These are phyloP conservation scores for Fissipunctia ypsillon DNA, from an alignment of 2,888 invertebrate genomes.

Conservation along the genomic window DNA sequence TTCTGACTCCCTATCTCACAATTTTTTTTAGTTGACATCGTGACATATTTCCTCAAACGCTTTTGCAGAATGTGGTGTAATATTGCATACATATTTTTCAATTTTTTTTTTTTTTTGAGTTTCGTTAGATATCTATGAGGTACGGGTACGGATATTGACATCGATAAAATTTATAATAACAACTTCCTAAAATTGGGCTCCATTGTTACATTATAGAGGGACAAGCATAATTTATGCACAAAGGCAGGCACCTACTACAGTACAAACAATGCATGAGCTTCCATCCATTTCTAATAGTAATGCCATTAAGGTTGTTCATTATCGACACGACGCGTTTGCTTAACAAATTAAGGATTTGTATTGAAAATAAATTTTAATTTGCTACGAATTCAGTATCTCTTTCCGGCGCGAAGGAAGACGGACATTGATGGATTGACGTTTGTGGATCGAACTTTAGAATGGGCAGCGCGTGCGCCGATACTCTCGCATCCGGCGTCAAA, in stretches of 20 bases:
- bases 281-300: slow-evolving; percentile 41
- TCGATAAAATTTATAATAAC: slow-evolving; percentile 37
- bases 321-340: slow-evolving; percentile 36
- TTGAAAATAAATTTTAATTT: slow-evolving; percentile 57
- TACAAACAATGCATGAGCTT: slow-evolving; percentile 45
- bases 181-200: slow-evolving; percentile 53
- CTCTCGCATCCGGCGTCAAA: slow-evolving; percentile 74
- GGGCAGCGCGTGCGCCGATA: slow-evolving; percentile 73
- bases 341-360: slow-evolving; percentile 44
- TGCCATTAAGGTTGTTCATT: slow-evolving; percentile 31
- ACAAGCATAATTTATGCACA: slow-evolving; percentile 39
- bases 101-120: neutral
- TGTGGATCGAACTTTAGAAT: slow-evolving; percentile 73
- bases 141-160: slow-evolving; percentile 16
- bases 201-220: slow-evolving; percentile 45
- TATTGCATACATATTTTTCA: neutral
- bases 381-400: slow-evolving; percentile 67
- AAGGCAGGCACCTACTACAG: slow-evolving; percentile 13
- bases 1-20: slow-evolving; percentile 48
- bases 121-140: slow-evolving; percentile 14
- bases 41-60: neutral
- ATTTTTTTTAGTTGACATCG: slow-evolving; percentile 8
- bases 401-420: slow-evolving; percentile 71
- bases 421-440: slow-evolving; percentile 81
- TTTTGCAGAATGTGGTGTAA: neutral